Conservation (phyloP, 2,797 vertebrate species). For the Pseudochirops corinnae region DNA sequence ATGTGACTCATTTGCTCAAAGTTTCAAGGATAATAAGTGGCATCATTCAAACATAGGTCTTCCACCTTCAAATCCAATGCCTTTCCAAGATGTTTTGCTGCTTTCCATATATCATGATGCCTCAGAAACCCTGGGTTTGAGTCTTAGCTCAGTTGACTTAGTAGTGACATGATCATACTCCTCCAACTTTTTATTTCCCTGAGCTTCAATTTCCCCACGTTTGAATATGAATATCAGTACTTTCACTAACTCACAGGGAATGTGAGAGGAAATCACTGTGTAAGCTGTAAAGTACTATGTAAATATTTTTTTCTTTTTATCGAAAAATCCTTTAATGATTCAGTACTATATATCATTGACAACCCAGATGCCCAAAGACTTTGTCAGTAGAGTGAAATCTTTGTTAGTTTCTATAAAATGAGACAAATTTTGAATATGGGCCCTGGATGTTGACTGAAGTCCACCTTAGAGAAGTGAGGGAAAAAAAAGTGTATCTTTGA, state of each 20-base stretch:
- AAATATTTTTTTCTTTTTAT: background rate
- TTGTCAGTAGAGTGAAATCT: background rate
- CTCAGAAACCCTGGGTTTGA: background rate
- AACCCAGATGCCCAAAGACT: background rate
- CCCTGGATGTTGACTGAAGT: background rate
- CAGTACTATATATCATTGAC: background rate
- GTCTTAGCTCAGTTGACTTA: background rate
- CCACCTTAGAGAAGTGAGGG: background rate
- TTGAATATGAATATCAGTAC: background rate
- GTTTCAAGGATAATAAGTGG: background rate
- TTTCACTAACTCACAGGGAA: background rate
- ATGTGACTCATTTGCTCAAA: background rate
- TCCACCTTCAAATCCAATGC: background rate
- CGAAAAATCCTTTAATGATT: background rate
- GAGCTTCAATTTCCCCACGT: background rate
- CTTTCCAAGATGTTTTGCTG: background rate
- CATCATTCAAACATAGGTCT: background rate
- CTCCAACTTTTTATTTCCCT: background rate
- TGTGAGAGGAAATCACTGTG: background rate
- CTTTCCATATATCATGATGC: background rate
- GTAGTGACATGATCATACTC: background rate
- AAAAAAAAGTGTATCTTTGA: background rate
- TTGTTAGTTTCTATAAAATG: background rate
- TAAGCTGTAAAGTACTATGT: background rate
- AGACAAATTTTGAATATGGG: background rate